These are phyloP conservation scores for Teleogryllus occipitalis DNA, from an alignment of 1,140 invertebrate genomes.

Conservation along the genomic window DNA sequence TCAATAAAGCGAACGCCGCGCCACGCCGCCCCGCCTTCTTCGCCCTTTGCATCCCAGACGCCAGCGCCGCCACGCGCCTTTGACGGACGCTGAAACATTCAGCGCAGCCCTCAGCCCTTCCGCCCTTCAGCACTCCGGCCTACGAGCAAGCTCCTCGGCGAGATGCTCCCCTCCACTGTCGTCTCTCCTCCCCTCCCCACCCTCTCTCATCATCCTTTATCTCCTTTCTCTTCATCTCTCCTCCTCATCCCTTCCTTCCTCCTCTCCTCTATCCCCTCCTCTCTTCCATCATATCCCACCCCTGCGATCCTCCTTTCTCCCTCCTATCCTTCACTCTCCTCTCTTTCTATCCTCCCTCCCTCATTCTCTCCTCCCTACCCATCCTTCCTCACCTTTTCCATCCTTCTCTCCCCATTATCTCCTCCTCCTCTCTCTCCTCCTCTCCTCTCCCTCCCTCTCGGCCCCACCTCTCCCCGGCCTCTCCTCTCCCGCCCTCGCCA, in stretches of 20 bases:
- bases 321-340: not conserved
- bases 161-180: not conserved
- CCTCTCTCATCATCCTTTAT: not conserved
- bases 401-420: too few relatives aligned
- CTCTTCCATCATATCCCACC: not conserved
- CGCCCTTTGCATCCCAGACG: too few relatives aligned
- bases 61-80: too few relatives aligned
- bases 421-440: not conserved
- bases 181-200: not conserved
- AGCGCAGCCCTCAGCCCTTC: too few relatives aligned
- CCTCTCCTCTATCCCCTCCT: not conserved
- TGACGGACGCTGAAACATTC: too few relatives aligned
- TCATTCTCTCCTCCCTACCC: not conserved
- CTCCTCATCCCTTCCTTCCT: not conserved
- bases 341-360: not conserved
- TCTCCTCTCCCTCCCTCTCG: not conserved
- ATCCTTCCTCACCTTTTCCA: not conserved
- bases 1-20: too few relatives aligned
- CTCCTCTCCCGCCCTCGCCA: not conserved
- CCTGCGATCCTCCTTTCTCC: not conserved
- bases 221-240: not conserved
- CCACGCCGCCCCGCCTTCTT: too few relatives aligned
- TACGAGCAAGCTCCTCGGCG: too few relatives aligned
- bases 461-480: not conserved
- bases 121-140: too few relatives aligned